A percentile compares a stretch with the other conserved stretches of the same genome.
Conservation (phyloP, 92 coral and sea anemone species). For the Epizoanthus stellaris region DNA sequence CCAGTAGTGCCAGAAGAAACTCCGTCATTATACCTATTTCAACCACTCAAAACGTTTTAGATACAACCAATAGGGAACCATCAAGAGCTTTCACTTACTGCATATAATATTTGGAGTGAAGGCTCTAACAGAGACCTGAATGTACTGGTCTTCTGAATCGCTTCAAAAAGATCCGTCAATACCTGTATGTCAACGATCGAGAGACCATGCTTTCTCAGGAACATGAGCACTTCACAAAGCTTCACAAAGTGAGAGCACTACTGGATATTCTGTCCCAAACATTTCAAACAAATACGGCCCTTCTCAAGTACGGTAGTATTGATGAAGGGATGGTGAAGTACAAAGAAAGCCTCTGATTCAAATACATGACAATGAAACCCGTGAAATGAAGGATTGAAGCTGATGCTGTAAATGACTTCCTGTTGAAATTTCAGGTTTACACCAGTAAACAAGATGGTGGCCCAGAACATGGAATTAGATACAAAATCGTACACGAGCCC, state of each 20-base stretch:
- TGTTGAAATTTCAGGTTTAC: conserved; percentile 36
- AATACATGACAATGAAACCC: conserved; percentile 42
- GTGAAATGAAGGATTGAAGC: conserved; percentile 40
- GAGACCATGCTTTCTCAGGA: neutral
- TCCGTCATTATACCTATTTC: no score
- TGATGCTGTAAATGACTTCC: conserved; percentile 16
- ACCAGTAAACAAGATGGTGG: conserved; percentile 30
- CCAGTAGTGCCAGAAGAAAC: no score
- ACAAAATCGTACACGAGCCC: conserved; percentile 40
- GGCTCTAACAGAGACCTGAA: conserved; percentile 39
- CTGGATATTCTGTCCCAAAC: neutral
- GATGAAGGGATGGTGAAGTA: conserved; percentile 42
- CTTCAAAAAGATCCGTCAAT: conserved; percentile 29
- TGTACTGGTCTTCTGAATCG: conserved; percentile 50
- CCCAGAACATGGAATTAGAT: conserved; percentile 48
- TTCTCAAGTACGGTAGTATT: neutral
- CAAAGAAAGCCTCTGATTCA: conserved; percentile 32
- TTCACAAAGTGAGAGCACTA: neutral
- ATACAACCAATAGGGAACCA: no score
- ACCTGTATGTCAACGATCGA: conserved; percentile 39
- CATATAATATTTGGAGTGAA: neutral
- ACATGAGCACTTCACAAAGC: neutral
- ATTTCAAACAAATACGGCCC: conserved; percentile 23
- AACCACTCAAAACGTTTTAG: no score
- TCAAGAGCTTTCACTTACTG: no score